A percentile compares a stretch with the other conserved stretches of the same genome.
These are phyloP conservation scores for Numida meleagris DNA, from an alignment of 2,113 vertebrate genomes.

Conservation along the genomic window DNA sequence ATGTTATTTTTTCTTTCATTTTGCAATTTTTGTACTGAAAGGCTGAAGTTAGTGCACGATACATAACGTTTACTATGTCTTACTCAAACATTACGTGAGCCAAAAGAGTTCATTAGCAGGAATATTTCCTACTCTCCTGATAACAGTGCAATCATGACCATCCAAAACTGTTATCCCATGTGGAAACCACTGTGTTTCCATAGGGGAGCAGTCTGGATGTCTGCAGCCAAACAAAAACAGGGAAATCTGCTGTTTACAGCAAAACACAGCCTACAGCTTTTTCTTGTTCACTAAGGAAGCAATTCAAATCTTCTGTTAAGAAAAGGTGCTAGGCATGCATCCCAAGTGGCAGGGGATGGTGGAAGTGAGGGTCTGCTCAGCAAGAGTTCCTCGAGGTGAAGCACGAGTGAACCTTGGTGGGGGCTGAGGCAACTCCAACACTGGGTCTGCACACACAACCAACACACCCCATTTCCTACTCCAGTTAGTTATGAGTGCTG, in stretches of 20 bases:
- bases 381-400: background rate
- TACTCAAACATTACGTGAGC: background rate
- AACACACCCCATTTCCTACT: accelerated
- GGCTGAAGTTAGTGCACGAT: background rate
- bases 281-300: background rate
- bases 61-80: background rate
- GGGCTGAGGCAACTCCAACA: background rate
- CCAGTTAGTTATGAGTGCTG: accelerated
- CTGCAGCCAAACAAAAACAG: slow-evolving; percentile 30
- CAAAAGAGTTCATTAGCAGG: background rate
- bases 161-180: background rate
- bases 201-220: background rate
- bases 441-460: background rate
- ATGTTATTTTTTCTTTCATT: background rate
- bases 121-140: background rate
- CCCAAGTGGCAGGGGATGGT: background rate
- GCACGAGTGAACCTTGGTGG: background rate
- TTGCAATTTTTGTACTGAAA: background rate
- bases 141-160: background rate
- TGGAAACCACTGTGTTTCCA: background rate
- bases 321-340: slow-evolving; percentile 37
- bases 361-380: background rate
- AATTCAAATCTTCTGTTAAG: background rate
- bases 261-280: slow-evolving; percentile 21
- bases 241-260: slow-evolving; percentile 62